A percentile compares a stretch with the other conserved stretches of the same genome.
These are phyloP conservation scores for Drosophila greeni DNA, from an alignment of 2,888 invertebrate species.

Conservation along the genomic window DNA sequence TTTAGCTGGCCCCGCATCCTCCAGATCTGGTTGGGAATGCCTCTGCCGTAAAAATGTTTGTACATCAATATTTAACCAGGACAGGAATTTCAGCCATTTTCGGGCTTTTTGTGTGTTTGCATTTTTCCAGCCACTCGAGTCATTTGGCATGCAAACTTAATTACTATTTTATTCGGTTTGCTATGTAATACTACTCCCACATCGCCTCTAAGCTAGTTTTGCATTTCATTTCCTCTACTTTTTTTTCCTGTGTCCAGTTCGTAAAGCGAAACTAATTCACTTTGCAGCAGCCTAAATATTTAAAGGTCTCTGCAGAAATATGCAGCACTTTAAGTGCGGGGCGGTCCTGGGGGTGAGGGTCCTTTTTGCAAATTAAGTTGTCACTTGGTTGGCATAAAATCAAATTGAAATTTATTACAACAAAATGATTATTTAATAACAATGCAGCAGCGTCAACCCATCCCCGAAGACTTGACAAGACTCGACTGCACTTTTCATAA, in stretches of 20 bases:
- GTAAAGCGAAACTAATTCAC: slow-evolving; percentile 51
- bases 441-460: slow-evolving; percentile 38
- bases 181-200: slow-evolving; percentile 29
- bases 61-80: slow-evolving; percentile 65
- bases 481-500: slow-evolving; percentile 71
- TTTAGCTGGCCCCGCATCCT: slow-evolving; percentile 12
- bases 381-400: slow-evolving; percentile 57
- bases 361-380: slow-evolving; percentile 59
- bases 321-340: slow-evolving; percentile 11
- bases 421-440: slow-evolving; percentile 70
- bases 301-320: slow-evolving; percentile 28
- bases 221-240: neutral
- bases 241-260: slow-evolving; percentile 32
- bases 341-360: neutral
- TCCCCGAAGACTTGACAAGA: slow-evolving; percentile 53
- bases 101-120: slow-evolving; percentile 13
- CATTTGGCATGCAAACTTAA: slow-evolving; percentile 68
- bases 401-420: slow-evolving; percentile 70
- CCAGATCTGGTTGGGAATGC: neutral
- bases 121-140: slow-evolving; percentile 56
- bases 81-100: slow-evolving; percentile 29
- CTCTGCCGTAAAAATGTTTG: slow-evolving; percentile 42
- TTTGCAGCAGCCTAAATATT: slow-evolving; percentile 53
- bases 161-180: slow-evolving; percentile 61
- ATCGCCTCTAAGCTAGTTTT: slow-evolving; percentile 22